Evolutionary conservation across 2,888 invertebrate genomes (phyloP), one percentile per base, ranked within the genome.

Genomic region (Perithous albicinctus): DNA sequence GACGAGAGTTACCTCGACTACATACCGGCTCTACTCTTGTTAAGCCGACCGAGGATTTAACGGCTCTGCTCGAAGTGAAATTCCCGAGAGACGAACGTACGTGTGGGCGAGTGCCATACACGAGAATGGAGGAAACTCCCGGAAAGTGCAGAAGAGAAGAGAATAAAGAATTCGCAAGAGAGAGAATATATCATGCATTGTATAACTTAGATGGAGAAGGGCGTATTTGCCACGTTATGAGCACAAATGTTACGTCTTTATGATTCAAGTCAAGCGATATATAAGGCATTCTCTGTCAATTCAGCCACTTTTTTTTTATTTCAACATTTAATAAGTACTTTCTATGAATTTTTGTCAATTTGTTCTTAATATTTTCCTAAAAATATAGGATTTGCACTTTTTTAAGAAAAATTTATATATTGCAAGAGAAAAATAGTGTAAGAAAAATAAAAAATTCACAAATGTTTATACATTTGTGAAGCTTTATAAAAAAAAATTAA

Each of bases 31-130:
- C 41, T 32, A 26, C 43, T 73, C 59, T 73, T 35, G 63, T 63
- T 73, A 73, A 73, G 73, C 73, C 63, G 32, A 48, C 48, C 73
- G 32, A 46, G 73, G 73, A 73, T 73, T 73, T 73, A 73, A 63
- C 73, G 38, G 63, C 63, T 63, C 63, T 26, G 63, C 48, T 51
- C 51, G 63, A 63, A 73, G 73, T 73, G 73, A 73, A 73, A 73
- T 73, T 73, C 73, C 35, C 59, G 59, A 32, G 59, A 32, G 29
- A 51, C 23, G 35, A 35, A 67, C 38, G 61, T 38, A 38, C 38
- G 59, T 59, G 54, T 32, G 70, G 70, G 61, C 29, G 69, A 74
- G 63, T 64, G 54, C 54, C 4, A 5, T 6, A 48, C 23, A 20
- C 20, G 20, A 48, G 48, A 48, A 48, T 23, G 20, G 74, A 56